Evolutionary conservation across 2,888 invertebrate species (phyloP).

Genomic region (Carabus problematicus): DNA sequence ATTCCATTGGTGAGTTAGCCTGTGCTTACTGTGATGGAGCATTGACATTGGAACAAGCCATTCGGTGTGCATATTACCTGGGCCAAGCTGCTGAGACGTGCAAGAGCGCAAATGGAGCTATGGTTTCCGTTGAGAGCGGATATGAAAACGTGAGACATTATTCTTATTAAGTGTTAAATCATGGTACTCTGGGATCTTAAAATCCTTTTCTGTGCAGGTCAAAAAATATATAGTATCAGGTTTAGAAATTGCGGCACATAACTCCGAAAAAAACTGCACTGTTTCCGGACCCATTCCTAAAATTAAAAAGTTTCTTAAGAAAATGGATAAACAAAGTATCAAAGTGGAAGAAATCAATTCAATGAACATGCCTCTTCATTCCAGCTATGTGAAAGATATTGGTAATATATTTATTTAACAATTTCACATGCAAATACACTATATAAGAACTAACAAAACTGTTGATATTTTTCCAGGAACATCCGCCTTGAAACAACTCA

Average conservation of each 20-base stretch:
- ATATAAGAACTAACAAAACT: too few species aligned
- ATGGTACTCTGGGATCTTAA: too few species aligned
- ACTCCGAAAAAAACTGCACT: conserved; percentile 83
- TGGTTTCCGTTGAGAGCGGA: conserved; percentile 77
- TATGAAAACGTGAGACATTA: conserved; percentile 27
- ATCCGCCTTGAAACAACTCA: conserved; percentile 63
- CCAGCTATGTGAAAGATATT: conserved; percentile 74
- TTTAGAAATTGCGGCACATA: conserved; percentile 87
- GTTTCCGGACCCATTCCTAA: conserved; percentile 82
- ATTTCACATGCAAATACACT: neutral
- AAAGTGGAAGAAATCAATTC: conserved; percentile 76
- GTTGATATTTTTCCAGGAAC: conserved; percentile 30
- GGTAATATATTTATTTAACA: conserved; percentile 55
- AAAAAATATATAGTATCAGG: conserved; percentile 72
- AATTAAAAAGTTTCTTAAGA: conserved; percentile 69
- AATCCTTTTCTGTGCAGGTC: too few species aligned
- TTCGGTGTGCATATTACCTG: conserved; percentile 87
- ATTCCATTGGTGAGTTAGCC: conserved; percentile 89
- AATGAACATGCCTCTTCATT: conserved; percentile 84
- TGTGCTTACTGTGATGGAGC: conserved; percentile 92
- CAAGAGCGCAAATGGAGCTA: conserved; percentile 71
- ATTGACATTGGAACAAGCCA: conserved; percentile 81
- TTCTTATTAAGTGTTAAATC: too few species aligned
- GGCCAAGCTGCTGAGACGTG: conserved; percentile 69
- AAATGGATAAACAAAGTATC: conserved; percentile 70